Percentiles rank a stretch among this genome's conserved stretches.
Evolutionary conservation across 1,140 invertebrate species (phyloP).

Genomic region (Dolichoris vasculosae): DNA sequence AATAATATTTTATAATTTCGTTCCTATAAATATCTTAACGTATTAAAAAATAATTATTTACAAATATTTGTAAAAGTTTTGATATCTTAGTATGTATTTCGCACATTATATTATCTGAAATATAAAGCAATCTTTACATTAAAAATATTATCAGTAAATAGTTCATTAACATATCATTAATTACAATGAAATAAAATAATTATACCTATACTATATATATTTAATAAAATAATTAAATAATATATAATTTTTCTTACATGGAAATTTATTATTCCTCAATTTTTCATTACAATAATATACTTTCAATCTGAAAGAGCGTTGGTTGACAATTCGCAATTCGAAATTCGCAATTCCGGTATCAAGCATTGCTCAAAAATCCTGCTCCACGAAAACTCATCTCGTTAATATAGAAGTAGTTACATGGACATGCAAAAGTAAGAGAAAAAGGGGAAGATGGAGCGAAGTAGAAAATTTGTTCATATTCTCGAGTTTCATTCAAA

Average conservation of each 20-base stretch:
- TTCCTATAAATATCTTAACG: too few relatives aligned
- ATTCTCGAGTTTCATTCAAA: constrained; percentile 46
- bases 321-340: neutral
- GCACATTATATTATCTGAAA: too few relatives aligned
- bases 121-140: too few relatives aligned
- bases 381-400: neutral
- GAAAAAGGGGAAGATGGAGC: constrained; percentile 30
- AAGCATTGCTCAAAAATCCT: neutral
- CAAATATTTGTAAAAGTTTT: too few relatives aligned
- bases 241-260: neutral
- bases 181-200: too few relatives aligned
- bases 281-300: neutral
- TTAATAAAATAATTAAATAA: too few relatives aligned
- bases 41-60: too few relatives aligned
- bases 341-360: neutral
- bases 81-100: too few relatives aligned
- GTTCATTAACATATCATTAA: too few relatives aligned
- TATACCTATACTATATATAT: too few relatives aligned
- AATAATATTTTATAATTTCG: too few relatives aligned
- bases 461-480: constrained; percentile 42
- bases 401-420: neutral
- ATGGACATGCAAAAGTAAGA: neutral
- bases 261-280: neutral
- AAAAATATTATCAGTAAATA: too few relatives aligned
- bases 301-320: neutral